These are phyloP conservation scores for Chymomyza amoena DNA, from an alignment of 2,888 invertebrate species.

Conservation along the genomic window DNA sequence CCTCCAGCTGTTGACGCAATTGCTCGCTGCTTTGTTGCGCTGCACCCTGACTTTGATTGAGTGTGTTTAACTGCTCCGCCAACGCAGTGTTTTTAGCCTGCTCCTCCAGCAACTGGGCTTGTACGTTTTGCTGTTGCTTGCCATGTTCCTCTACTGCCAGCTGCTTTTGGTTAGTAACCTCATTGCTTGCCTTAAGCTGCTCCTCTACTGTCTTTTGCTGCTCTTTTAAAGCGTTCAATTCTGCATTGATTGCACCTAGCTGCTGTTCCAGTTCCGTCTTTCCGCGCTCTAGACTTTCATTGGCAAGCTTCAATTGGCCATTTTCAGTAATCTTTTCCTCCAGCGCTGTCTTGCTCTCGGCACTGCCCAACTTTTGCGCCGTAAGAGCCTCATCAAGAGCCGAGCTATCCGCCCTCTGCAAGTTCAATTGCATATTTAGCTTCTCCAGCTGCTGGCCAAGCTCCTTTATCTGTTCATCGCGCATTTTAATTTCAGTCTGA, in stretches of 20 bases:
- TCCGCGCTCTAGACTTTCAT: constrained; percentile 13
- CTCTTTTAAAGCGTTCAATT: background rate
- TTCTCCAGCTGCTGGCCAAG: constrained; percentile 59
- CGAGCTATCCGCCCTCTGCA: constrained; percentile 66
- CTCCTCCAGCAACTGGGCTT: constrained; percentile 38
- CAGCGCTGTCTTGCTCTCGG: constrained; percentile 37
- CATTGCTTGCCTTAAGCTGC: constrained; percentile 19
- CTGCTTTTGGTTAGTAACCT: constrained; percentile 25
- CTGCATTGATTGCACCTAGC: background rate
- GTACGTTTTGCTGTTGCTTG: constrained; percentile 80
- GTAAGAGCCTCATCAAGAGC: constrained; percentile 71
- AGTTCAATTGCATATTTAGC: constrained; percentile 56
- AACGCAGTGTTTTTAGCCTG: background rate
- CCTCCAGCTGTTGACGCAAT: constrained; percentile 26
- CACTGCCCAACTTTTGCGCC: constrained; percentile 44
- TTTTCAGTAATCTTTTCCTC: constrained; percentile 37
- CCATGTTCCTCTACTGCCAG: constrained; percentile 50
- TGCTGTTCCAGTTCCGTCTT: constrained; percentile 29
- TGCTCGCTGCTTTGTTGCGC: background rate
- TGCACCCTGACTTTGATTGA: constrained; percentile 21
- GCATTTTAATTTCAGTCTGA: constrained; percentile 63
- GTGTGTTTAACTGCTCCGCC: background rate
- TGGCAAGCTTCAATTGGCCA: constrained; percentile 23
- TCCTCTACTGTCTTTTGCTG: constrained; percentile 8
- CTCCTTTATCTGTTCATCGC: constrained; percentile 60